Evolutionary conservation across 2,888 invertebrate species (phyloP), one percentile per base, ranked within the genome.

Genomic region (Cryptus viduatorius): DNA sequence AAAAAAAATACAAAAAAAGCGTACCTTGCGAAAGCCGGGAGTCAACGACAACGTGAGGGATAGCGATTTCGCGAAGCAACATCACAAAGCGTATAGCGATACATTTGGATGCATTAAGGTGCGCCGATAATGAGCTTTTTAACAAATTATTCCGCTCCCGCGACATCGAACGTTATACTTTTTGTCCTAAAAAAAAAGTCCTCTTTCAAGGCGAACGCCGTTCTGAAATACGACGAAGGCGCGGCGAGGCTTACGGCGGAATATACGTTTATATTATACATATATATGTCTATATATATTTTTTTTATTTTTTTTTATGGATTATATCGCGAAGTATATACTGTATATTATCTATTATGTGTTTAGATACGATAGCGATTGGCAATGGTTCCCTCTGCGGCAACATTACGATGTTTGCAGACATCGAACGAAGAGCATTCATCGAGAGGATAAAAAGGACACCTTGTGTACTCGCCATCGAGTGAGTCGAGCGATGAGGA

Each of bases 401-500:
- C 77, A 84, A 53, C 64, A 16, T 72, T 67, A 48, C 71, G 71
- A 59, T 80, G 29, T 59, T 24, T 48, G 59, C 48, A 56, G 48
- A 79, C 79, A 79, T 44, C 44, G 67, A 78, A 42, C 59, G 67
- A 44, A 77, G 71, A 61, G n/a, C 42, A 46, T 72, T 56, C 65
- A 53, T 65, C 50, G 48, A 76, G 8, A 76, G 75, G 65, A 76
- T 87, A 82, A 78, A 86, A 83, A 79, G 81, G 88, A 91, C 90
- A 93, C 93, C 93, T 93, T 93, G 93, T 88, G 92, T 93, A 92
- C 93, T 93, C 91, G 92, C 93, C 93, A 92, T 93, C 89, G 93
- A 92, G 91, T 93, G 92, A 69, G 89, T 90, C 37, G 92, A 92
- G 14, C 89, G 90, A 72, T 89, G 91, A 64, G 86, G 75, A 4